Conservation (phyloP, 2,797 vertebrate genomes). For the Semaprochilodus insignis region DNA sequence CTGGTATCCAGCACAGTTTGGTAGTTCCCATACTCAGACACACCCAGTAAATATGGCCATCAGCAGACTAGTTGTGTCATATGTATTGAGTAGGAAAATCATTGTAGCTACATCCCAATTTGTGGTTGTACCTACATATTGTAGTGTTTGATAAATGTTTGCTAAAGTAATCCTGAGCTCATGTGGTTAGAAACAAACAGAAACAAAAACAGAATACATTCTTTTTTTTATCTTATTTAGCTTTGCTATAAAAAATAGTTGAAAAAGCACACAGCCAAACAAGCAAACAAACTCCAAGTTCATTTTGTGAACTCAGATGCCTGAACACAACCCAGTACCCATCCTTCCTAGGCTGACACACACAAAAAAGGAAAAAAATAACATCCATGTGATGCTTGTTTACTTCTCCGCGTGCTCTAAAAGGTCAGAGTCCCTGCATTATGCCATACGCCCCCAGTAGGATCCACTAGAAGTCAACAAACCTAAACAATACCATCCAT, state of each 20-base stretch:
- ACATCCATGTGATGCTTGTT: slow-evolving; percentile 79
- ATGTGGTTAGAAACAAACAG: too few species aligned
- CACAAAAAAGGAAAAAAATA: slow-evolving; percentile 67
- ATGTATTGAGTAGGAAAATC: too few species aligned
- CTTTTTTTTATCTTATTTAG: background rate
- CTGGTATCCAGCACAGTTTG: too few species aligned
- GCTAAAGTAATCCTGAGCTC: too few species aligned
- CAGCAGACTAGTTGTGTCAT: too few species aligned
- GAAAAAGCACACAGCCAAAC: background rate
- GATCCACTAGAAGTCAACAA: slow-evolving; percentile 79
- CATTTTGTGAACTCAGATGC: slow-evolving; percentile 61
- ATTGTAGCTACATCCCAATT: too few species aligned
- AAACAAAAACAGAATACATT: background rate
- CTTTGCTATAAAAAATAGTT: background rate
- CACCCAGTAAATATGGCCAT: too few species aligned
- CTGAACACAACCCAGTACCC: slow-evolving; percentile 70
- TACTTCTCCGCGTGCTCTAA: slow-evolving; percentile 77
- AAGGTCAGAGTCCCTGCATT: slow-evolving; percentile 81
- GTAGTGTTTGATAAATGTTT: too few species aligned
- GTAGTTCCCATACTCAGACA: too few species aligned
- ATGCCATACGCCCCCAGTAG: slow-evolving; percentile 70
- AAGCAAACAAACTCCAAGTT: slow-evolving; percentile 61
- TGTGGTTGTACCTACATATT: too few species aligned
- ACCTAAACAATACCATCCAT: slow-evolving; percentile 85
- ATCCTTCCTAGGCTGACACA: slow-evolving; percentile 66